Conservation (phyloP, 1,140 invertebrate species). For the Holotrichia oblita region DNA sequence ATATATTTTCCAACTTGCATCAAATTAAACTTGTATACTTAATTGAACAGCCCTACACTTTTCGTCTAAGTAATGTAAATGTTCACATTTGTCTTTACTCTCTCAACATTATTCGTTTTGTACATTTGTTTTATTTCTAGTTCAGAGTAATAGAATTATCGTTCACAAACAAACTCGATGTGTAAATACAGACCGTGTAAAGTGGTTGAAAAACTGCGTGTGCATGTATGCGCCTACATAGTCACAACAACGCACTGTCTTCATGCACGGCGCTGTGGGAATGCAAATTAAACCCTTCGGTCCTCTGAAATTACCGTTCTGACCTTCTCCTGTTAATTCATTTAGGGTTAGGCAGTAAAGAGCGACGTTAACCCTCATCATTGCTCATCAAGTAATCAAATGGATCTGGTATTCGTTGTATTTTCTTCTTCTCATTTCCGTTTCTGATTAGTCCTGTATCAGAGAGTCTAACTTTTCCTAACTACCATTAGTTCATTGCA, state of each 20-base stretch:
- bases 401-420: conserved; percentile 2
- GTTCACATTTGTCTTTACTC: too few relatives aligned
- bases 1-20: too few relatives aligned
- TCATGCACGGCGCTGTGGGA: background rate
- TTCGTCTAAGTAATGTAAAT: too few relatives aligned
- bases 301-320: background rate
- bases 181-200: conserved; percentile 1
- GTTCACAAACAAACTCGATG: background rate
- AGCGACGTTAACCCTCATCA: conserved; percentile 21
- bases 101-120: background rate
- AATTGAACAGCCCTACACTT: too few relatives aligned
- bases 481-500: background rate
- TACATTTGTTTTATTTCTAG: background rate
- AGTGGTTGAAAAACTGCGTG: background rate
- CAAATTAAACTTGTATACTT: too few relatives aligned
- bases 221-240: background rate
- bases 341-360: conserved; percentile 10
- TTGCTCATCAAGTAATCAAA: conserved; percentile 35
- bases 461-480: background rate
- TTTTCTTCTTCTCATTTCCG: conserved; percentile 1
- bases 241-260: conserved; percentile 8
- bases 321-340: conserved; percentile 19
- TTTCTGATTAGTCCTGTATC: conserved; percentile 18
- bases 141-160: background rate
- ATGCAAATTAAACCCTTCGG: conserved; percentile 15